A percentile compares a stretch with the other conserved stretches of the same genome.
phyloP scores from a whole-genome alignment of 2,113 vertebrate genomes.

The Procavia capensis region DNA sequence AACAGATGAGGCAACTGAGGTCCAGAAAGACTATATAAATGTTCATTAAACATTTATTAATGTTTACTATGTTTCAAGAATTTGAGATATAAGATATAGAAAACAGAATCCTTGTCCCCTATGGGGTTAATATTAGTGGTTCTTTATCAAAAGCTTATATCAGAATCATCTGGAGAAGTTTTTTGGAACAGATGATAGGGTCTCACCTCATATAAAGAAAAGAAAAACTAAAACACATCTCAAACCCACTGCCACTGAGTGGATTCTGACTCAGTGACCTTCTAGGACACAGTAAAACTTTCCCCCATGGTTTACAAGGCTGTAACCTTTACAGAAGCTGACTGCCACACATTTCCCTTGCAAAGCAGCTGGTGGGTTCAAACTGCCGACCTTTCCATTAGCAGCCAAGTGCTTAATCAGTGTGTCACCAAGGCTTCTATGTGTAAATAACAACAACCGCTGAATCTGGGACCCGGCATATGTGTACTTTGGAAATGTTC shows the following conservation, averaged over 20 bases:
- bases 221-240: not conserved
- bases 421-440: too few species aligned
- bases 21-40: too few species aligned
- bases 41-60: constrained; percentile 10
- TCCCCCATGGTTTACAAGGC: too few species aligned
- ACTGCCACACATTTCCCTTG: too few species aligned
- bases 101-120: not conserved
- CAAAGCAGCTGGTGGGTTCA: too few species aligned
- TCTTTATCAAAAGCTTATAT: constrained; percentile 27
- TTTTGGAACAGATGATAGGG: not conserved
- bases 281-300: too few species aligned
- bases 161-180: constrained; percentile 18
- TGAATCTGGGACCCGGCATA: not conserved
- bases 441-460: not conserved
- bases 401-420: too few species aligned
- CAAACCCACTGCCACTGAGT: too few species aligned
- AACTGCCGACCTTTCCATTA: too few species aligned
- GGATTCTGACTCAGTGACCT: too few species aligned
- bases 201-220: not conserved
- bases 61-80: not conserved
- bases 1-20: too few species aligned
- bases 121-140: not conserved
- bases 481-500: not conserved
- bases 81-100: not conserved
- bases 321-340: too few species aligned